Evolutionary conservation across 1,140 invertebrate species (phyloP), one percentile per base, ranked within the genome.

Genomic region (Paralvinella palmiformis): DNA sequence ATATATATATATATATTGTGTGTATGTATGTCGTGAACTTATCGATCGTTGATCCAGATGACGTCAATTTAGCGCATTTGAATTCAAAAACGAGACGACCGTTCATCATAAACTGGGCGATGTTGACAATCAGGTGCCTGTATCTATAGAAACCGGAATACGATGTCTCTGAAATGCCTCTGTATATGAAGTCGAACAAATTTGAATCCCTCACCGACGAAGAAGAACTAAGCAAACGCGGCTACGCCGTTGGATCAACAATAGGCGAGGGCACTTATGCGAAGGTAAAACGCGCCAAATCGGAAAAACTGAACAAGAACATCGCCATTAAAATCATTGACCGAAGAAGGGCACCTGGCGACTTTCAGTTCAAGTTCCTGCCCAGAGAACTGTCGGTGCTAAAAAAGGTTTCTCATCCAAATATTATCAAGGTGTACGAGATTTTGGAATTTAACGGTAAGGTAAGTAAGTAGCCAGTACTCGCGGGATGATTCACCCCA

Each of bases 261-360:
- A 71, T 75, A 58, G 70, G 68, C 20, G 76, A 79, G 65, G 71
- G 79, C 7, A 74, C 74, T 61, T 79, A 79, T 63, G 79, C 77
- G 10, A 79, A 80, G 64, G 79, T 80, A 3, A 79, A 78, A 66
- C 71, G 73, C 50, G 77, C 77, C 7, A 67, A 56, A 59, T 76
- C 31, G 64, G 63, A 48, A 62, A 69, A 45, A 48, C 64, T 50
- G 67, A 71, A 24, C 62, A 63, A 53, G 83, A 64, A 71, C 27
- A 81, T 93, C 50, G 92, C 92, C 3, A 92, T 92, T 73, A 96
- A 96, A 81, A 92, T 94, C 71, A 91, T 94, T 70, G 89, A 91
- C 74, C 86, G 86, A 5, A 74, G 79, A 7, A 84, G 85, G 69
- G 87, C 88, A 2, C 90, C 88, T 0, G 84, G 86, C 68, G 88